A percentile compares a stretch with the other conserved stretches of the same genome.
These are phyloP conservation scores for Otolemur crassicaudatus DNA, from an alignment of 2,797 vertebrate genomes.

Conservation along the genomic window DNA sequence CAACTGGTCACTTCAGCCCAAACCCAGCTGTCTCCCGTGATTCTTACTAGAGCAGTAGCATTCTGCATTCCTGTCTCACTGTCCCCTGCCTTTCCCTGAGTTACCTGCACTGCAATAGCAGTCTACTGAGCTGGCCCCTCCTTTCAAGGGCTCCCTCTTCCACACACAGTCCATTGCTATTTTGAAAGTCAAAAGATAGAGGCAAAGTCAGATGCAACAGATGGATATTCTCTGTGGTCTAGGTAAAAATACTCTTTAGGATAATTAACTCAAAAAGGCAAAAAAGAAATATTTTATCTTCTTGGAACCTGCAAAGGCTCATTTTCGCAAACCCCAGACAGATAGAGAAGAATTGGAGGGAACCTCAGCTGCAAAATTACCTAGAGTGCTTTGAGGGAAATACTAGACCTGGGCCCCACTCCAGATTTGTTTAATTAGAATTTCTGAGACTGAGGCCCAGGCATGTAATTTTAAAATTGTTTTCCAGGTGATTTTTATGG, in stretches of 20 bases:
- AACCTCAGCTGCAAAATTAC: neutral
- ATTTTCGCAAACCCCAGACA: neutral
- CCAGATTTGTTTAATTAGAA: neutral
- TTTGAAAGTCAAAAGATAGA: constrained; percentile 24
- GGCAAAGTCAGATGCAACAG: neutral
- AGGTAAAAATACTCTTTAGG: constrained; percentile 11
- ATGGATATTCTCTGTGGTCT: neutral
- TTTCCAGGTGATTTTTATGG: constrained; percentile 41
- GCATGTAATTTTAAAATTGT: constrained; percentile 26
- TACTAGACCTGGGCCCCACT: neutral
- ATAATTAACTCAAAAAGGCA: neutral
- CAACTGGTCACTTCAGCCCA: neutral
- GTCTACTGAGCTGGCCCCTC: neutral
- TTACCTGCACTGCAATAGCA: neutral
- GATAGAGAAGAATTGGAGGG: neutral
- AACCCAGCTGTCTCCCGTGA: neutral
- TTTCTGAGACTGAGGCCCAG: neutral
- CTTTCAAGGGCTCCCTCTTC: neutral
- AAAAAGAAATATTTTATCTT: neutral
- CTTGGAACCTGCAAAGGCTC: neutral
- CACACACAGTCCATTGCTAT: neutral
- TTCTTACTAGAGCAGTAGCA: neutral
- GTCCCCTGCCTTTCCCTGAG: neutral
- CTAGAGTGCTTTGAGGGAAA: neutral
- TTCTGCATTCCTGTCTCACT: neutral